A percentile compares a stretch with the other conserved stretches of the same genome.
These are phyloP conservation scores for Apotomis betuletana DNA, from an alignment of 2,888 invertebrate species.

Conservation along the genomic window DNA sequence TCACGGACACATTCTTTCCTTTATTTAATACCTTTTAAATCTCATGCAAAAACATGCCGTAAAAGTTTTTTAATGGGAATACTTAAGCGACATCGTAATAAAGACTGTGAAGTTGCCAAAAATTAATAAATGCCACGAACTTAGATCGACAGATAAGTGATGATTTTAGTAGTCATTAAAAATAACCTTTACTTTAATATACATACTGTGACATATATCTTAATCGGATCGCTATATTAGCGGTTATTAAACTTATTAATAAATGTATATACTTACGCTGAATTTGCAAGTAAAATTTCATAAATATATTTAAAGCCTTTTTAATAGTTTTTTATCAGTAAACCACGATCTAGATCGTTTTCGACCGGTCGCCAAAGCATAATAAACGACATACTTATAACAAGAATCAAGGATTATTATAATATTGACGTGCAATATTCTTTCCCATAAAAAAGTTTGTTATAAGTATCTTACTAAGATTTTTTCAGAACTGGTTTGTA, in stretches of 20 bases:
- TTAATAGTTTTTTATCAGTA: constrained; percentile 16
- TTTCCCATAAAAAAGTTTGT: too few relatives aligned
- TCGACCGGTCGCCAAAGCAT: neutral
- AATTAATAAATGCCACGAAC: neutral
- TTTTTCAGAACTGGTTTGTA: too few relatives aligned
- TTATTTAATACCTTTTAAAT: neutral
- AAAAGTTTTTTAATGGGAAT: neutral
- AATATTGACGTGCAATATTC: neutral
- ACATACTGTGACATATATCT: constrained; percentile 6
- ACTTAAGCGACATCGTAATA: constrained; percentile 4
- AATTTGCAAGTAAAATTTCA: constrained; percentile 28
- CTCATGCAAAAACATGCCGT: neutral
- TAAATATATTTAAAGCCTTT: constrained; percentile 23
- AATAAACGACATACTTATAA: neutral
- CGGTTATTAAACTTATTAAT: neutral
- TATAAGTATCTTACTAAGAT: too few relatives aligned
- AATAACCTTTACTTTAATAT: neutral
- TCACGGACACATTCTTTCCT: neutral
- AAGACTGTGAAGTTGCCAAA: constrained; percentile 7
- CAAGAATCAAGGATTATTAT: neutral
- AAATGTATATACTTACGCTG: neutral
- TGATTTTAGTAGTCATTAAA: constrained; percentile 13
- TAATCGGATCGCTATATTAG: constrained; percentile 14
- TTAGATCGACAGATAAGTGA: constrained; percentile 3
- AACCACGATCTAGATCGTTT: constrained; percentile 2